A percentile compares a stretch with the other conserved stretches of the same genome.
These are phyloP conservation scores for Lepus americanus DNA, from an alignment of 2,113 vertebrate species.

Conservation along the genomic window DNA sequence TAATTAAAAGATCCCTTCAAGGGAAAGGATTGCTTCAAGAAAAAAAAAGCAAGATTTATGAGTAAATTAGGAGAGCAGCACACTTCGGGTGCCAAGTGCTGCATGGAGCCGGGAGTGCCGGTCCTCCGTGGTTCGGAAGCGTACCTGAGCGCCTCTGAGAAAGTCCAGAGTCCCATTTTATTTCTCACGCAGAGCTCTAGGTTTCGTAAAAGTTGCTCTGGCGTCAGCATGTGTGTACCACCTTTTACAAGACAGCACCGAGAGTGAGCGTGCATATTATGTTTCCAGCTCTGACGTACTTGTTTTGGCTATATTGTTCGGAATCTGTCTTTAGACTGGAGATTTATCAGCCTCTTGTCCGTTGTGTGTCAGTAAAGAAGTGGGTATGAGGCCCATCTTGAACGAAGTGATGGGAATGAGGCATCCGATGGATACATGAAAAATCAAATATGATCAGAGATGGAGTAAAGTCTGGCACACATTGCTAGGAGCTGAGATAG, in stretches of 20 bases:
- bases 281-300: conserved; percentile 74
- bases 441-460: conserved; percentile 15
- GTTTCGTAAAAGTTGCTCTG: conserved; percentile 22
- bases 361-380: conserved; percentile 16
- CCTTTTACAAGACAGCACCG: conserved; percentile 32
- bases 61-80: conserved; percentile 40
- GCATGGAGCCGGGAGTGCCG: background rate
- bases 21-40: conserved; percentile 73
- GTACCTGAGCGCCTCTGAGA: background rate
- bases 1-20: conserved; percentile 81
- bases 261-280: conserved; percentile 59
- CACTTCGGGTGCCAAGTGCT: background rate
- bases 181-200: background rate
- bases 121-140: background rate
- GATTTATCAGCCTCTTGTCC: conserved; percentile 56
- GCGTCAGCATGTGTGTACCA: conserved; percentile 9
- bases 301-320: conserved; percentile 63
- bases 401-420: conserved; percentile 33
- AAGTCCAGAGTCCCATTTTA: background rate
- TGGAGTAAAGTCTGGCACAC: background rate
- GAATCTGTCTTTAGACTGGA: conserved; percentile 68
- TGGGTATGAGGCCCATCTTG: background rate
- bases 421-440: conserved; percentile 2
- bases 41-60: conserved; percentile 65
- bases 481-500: background rate